A percentile compares a stretch with the other conserved stretches of the same genome.
These are phyloP conservation scores for Hiodon alosoides DNA, from an alignment of 2,113 vertebrate species.

Conservation along the genomic window DNA sequence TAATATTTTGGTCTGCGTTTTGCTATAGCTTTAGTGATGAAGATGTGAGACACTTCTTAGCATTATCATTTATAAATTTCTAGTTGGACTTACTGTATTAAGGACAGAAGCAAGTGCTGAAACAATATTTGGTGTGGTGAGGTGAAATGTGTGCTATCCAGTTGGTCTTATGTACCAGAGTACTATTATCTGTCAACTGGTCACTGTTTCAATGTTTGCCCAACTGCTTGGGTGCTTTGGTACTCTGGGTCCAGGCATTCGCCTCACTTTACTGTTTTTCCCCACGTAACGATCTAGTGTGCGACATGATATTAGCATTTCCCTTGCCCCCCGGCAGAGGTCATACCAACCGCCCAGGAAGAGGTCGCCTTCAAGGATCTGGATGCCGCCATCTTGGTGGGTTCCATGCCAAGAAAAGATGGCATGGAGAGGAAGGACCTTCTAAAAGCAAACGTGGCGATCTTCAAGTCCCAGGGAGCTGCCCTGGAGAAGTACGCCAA, in stretches of 20 bases:
- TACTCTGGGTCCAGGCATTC: too few species aligned
- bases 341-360: slow-evolving; percentile 79
- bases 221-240: not conserved
- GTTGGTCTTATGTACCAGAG: too few species aligned
- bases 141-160: too few species aligned
- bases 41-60: too few species aligned
- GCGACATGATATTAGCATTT: not conserved
- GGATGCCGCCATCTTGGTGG: slow-evolving; percentile 77
- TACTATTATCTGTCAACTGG: not conserved
- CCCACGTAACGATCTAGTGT: too few species aligned
- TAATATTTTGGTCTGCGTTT: too few species aligned
- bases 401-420: slow-evolving; percentile 82
- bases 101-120: too few species aligned
- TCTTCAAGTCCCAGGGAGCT: slow-evolving; percentile 79
- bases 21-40: too few species aligned
- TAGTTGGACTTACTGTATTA: too few species aligned
- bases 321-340: slow-evolving; percentile 53
- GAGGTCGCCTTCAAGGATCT: slow-evolving; percentile 80
- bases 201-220: not conserved
- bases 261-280: too few species aligned
- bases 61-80: too few species aligned
- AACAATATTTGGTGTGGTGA: too few species aligned
- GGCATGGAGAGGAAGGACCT: slow-evolving; percentile 86
- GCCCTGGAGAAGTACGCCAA: slow-evolving; percentile 81
- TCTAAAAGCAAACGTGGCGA: slow-evolving; percentile 81